A percentile compares a stretch with the other conserved stretches of the same genome.
phyloP scores from a whole-genome alignment of 2,888 invertebrate genomes.

The Palloptera scutellata region DNA sequence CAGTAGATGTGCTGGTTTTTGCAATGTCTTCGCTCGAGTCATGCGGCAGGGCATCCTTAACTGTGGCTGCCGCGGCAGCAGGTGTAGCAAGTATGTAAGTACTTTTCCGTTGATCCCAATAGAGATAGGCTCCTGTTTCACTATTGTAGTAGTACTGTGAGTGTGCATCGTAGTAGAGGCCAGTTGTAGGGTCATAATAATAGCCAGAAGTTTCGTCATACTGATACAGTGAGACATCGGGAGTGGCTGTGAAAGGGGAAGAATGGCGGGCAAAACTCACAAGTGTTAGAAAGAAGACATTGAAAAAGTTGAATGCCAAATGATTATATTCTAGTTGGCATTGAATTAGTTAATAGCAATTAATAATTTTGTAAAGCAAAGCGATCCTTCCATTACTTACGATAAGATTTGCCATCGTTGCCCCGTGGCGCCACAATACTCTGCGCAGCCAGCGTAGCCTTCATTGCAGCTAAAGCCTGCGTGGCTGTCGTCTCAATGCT shows the following conservation, averaged over 20 bases:
- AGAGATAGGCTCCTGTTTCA: constrained; percentile 88
- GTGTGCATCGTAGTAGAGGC: constrained; percentile 94
- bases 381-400: constrained; percentile 46
- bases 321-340: neutral
- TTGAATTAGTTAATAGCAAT: neutral
- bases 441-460: constrained; percentile 58
- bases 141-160: constrained; percentile 97
- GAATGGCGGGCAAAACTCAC: neutral
- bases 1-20: constrained; percentile 35
- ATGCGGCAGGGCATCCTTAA: constrained; percentile 49
- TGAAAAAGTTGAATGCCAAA: neutral
- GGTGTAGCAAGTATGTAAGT: constrained; percentile 67
- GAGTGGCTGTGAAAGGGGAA: constrained; percentile 66
- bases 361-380: neutral
- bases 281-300: neutral
- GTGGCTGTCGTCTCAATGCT: constrained; percentile 60
- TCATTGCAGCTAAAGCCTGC: constrained; percentile 55
- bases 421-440: constrained; percentile 54
- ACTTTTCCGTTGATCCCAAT: constrained; percentile 85
- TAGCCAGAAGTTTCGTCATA: constrained; percentile 96
- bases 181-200: constrained; percentile 92
- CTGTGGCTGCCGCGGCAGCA: constrained; percentile 57
- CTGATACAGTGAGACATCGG: constrained; percentile 90
- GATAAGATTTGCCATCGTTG: constrained; percentile 61
- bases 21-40: constrained; percentile 34